Conservation (phyloP, 1,140 invertebrate species). For the Ctenoplectra terminalis region DNA sequence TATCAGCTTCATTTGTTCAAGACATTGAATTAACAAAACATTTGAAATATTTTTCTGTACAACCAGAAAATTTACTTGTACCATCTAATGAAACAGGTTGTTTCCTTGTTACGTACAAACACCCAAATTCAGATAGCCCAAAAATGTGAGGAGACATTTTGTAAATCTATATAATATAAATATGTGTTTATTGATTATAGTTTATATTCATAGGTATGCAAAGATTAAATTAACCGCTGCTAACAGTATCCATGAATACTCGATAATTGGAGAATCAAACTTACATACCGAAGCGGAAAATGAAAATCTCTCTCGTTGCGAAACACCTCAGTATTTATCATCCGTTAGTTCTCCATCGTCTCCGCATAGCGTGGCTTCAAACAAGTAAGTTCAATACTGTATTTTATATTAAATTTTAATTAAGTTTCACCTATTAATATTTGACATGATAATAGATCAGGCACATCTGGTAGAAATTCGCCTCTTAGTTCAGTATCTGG, state of each 20-base stretch:
- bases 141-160: constrained; percentile 63
- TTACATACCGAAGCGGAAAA: constrained; percentile 50
- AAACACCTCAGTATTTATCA: constrained; percentile 72
- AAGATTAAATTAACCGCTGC: constrained; percentile 69
- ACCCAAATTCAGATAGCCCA: constrained; percentile 56
- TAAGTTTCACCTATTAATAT: not conserved
- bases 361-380: constrained; percentile 74
- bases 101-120: constrained; percentile 71
- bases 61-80: constrained; percentile 67
- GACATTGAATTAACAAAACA: constrained; percentile 30
- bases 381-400: constrained; percentile 64
- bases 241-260: constrained; percentile 66
- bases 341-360: constrained; percentile 74
- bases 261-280: constrained; percentile 68
- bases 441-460: constrained; percentile 62
- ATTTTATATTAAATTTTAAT: not conserved
- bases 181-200: constrained; percentile 16
- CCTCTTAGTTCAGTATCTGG: constrained; percentile 75
- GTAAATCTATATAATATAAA: constrained; percentile 16
- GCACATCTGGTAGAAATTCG: constrained; percentile 76
- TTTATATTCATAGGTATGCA: constrained; percentile 61
- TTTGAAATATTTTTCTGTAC: constrained; percentile 63
- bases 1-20: constrained; percentile 57
- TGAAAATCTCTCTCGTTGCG: constrained; percentile 70
- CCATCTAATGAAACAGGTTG: constrained; percentile 65